A percentile compares a stretch with the other conserved stretches of the same genome.
Evolutionary conservation across 2,888 invertebrate genomes (phyloP).

Genomic region (Cerastoderma edule): DNA sequence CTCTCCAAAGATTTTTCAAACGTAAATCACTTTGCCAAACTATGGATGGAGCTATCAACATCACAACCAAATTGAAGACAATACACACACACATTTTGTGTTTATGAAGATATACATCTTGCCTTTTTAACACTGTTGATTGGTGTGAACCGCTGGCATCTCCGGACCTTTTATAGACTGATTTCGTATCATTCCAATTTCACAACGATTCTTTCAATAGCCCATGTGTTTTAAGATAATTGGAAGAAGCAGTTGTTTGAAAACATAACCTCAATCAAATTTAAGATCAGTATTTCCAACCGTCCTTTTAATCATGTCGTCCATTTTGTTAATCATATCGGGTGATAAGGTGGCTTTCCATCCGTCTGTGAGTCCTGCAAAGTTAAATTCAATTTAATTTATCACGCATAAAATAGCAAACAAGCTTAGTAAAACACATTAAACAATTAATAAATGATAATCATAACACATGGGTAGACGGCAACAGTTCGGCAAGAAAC

Average conservation of each 20-base stretch:
- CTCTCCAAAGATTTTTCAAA: too few species aligned
- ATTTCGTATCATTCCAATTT: not conserved
- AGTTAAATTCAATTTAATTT: not conserved
- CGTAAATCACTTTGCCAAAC: too few species aligned
- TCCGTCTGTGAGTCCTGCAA: constrained; percentile 6
- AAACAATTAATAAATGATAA: too few species aligned
- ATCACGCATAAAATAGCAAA: too few species aligned
- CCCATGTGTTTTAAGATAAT: too few species aligned
- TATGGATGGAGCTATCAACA: too few species aligned
- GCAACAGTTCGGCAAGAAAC: not conserved
- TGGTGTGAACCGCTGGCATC: not conserved
- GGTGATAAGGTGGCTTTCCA: constrained; percentile 7
- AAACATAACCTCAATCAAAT: not conserved
- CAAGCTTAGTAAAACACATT: too few species aligned
- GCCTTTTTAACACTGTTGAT: not conserved
- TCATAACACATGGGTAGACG: too few species aligned
- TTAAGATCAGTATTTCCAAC: constrained; percentile 10
- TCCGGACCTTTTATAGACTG: not conserved
- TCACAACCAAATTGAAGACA: not conserved
- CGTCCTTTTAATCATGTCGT: not conserved
- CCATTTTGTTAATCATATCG: constrained; percentile 3
- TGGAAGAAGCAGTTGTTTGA: not conserved
- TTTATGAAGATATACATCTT: not conserved
- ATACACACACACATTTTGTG: not conserved
- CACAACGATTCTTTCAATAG: not conserved